Conservation (phyloP, 2,888 invertebrate species). For the Clivina fossor region DNA sequence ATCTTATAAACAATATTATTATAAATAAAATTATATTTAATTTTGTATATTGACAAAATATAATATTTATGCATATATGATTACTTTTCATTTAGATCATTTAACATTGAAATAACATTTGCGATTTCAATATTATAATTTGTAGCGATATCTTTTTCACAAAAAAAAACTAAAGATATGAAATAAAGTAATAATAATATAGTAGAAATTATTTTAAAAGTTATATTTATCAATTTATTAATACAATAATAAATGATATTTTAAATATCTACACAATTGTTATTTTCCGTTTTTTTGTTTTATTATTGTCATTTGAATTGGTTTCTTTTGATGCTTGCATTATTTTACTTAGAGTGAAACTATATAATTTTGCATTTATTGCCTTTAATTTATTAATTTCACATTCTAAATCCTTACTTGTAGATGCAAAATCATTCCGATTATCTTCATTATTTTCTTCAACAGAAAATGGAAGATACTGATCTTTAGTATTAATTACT, state of each 20-base stretch:
- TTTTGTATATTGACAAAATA: too few species aligned
- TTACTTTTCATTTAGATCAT: too few species aligned
- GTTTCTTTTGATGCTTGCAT: background rate
- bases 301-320: constrained; percentile 2
- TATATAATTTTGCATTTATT: constrained; percentile 63
- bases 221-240: background rate
- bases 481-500: constrained; percentile 53
- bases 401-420: constrained; percentile 48
- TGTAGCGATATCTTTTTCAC: too few species aligned
- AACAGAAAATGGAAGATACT: constrained; percentile 33
- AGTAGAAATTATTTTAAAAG: background rate
- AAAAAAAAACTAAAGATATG: too few species aligned
- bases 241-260: background rate
- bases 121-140: too few species aligned
- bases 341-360: constrained; percentile 18
- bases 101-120: too few species aligned
- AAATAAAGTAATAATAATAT: background rate
- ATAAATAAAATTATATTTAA: too few species aligned
- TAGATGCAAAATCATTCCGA: too few species aligned
- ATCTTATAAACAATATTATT: too few species aligned
- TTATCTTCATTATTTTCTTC: constrained; percentile 20
- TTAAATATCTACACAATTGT: background rate
- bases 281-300: constrained; percentile 1
- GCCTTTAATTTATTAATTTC: constrained; percentile 60
- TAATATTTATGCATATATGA: too few species aligned